Evolutionary conservation across 2,888 invertebrate species (phyloP).

Genomic region (Cecidostiba fungosa): DNA sequence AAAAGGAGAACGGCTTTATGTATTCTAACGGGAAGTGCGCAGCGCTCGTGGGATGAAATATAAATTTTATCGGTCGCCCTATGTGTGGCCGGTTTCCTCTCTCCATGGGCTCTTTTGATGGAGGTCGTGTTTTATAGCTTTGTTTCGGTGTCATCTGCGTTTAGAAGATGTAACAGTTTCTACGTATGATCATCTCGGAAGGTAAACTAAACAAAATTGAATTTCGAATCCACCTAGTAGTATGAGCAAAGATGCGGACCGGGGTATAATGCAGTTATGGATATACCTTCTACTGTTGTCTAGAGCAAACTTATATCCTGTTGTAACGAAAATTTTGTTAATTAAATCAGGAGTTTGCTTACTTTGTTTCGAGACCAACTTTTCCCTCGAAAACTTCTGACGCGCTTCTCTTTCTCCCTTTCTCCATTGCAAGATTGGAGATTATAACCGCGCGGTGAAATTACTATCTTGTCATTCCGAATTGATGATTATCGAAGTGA

Average conservation of each 20-base stretch:
- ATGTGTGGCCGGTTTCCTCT: background rate
- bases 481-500: too few species aligned
- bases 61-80: background rate
- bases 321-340: background rate
- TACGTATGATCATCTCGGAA: background rate
- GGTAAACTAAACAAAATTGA: background rate
- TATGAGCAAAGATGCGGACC: background rate
- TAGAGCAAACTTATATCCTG: background rate
- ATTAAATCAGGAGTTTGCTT: background rate
- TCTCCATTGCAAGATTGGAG: background rate
- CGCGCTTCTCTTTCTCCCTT: background rate
- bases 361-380: background rate
- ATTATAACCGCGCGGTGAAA: background rate
- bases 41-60: background rate
- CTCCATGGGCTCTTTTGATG: background rate
- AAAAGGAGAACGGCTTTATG: constrained; percentile 7
- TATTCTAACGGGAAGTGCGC: background rate
- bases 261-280: background rate
- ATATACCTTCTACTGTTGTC: background rate
- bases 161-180: background rate
- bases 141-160: background rate
- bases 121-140: background rate
- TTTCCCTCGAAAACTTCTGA: background rate
- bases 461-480: background rate
- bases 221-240: background rate